Percentiles rank a stretch among this genome's conserved stretches.
phyloP scores from a whole-genome alignment of 2,888 invertebrate genomes.

The Pristionchus mayeri region DNA sequence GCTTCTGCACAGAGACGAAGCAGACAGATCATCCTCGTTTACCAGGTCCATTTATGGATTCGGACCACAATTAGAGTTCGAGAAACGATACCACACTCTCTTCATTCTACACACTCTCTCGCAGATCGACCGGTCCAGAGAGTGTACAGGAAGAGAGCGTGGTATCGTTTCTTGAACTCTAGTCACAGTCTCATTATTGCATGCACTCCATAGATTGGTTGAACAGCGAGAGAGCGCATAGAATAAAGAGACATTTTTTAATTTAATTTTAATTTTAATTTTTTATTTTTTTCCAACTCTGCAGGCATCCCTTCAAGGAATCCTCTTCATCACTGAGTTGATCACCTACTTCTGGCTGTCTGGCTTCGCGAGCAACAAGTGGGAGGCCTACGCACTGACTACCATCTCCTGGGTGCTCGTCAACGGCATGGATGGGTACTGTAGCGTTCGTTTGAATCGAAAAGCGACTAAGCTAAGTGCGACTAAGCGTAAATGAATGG shows the following conservation, averaged over 20 bases:
- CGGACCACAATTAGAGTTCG: not conserved
- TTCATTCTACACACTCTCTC: no score
- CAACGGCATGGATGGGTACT: conserved; percentile 54
- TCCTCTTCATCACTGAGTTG: conserved; percentile 55
- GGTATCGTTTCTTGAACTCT: no score
- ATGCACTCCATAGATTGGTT: no score
- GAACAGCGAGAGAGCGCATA: no score
- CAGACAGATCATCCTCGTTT: not conserved
- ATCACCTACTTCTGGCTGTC: conserved; percentile 55
- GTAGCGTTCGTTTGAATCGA: conserved; percentile 41
- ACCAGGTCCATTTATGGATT: not conserved
- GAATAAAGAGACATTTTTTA: not conserved
- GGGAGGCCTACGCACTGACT: conserved; percentile 51
- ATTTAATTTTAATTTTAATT: no score
- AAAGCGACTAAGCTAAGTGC: not conserved
- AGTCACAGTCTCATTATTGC: not conserved
- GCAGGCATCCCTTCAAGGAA: conserved; percentile 53
- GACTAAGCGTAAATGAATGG: not conserved
- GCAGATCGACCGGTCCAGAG: no score
- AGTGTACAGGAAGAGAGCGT: no score
- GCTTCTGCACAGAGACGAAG: not conserved
- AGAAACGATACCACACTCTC: no score
- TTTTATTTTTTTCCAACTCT: no score
- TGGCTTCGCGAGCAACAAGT: conserved; percentile 46
- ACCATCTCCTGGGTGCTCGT: conserved; percentile 55